Conservation (phyloP, 30 jellyfish, hydroid and myxozoan species). For the Cassiopea xamachana region DNA sequence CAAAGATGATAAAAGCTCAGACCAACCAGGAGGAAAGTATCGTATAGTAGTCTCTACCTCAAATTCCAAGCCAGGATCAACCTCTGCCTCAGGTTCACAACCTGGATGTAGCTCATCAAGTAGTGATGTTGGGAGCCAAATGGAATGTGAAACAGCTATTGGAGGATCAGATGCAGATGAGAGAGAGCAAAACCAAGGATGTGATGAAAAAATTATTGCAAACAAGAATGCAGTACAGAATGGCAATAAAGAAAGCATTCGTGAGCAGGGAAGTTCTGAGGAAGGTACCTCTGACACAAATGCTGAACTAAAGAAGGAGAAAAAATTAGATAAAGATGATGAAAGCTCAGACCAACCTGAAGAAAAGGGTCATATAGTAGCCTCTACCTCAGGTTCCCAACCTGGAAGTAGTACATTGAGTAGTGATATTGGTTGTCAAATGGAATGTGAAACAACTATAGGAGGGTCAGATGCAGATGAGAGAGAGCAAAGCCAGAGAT, state of each 20-base stretch:
- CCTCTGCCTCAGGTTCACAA: not conserved
- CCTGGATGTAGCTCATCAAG: not conserved
- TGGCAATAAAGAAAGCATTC: not conserved
- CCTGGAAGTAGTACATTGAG: not conserved
- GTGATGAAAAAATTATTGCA: not conserved
- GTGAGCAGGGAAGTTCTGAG: not conserved
- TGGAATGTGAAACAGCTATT: not conserved
- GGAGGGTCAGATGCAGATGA: not conserved
- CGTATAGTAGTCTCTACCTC: not conserved
- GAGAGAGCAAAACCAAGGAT: too few relatives aligned
- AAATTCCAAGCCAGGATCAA: not conserved
- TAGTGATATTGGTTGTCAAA: not conserved
- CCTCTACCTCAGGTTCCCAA: not conserved
- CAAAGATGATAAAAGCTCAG: not conserved
- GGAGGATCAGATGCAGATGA: not conserved
- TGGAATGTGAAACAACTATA: not conserved
- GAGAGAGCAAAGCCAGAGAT: too few relatives aligned
- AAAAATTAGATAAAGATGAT: not conserved
- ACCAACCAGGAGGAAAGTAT: too few relatives aligned
- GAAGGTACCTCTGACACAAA: not conserved
- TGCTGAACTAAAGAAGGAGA: slow-evolving; percentile 1
- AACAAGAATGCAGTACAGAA: not conserved
- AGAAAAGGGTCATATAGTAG: not conserved
- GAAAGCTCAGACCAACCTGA: not conserved
- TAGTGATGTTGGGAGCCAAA: not conserved